Evolutionary conservation across 2,888 invertebrate genomes (phyloP).

Genomic region (Amphipoea oculea): DNA sequence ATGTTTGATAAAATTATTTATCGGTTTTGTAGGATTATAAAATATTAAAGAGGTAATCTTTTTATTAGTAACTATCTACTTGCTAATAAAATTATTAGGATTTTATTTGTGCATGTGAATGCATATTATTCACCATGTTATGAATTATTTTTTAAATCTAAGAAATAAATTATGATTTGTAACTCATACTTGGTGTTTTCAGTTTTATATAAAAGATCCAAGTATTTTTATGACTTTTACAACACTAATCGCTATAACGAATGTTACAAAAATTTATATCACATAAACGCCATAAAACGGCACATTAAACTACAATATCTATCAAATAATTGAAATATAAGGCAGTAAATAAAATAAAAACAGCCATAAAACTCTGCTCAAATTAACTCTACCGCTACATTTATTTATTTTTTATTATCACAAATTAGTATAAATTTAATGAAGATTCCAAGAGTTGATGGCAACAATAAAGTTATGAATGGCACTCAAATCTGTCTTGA

Average conservation of each 20-base stretch:
- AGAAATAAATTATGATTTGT: constrained; percentile 15
- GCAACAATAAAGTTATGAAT: constrained; percentile 83
- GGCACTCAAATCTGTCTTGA: constrained; percentile 84
- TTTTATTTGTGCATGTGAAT: neutral
- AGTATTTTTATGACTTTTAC: constrained; percentile 40
- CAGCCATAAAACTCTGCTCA: constrained; percentile 58
- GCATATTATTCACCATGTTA: neutral
- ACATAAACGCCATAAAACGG: constrained; percentile 54
- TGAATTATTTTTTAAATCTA: neutral
- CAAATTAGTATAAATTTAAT: constrained; percentile 74
- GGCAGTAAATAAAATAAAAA: constrained; percentile 59
- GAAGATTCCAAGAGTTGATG: constrained; percentile 78
- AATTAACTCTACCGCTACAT: constrained; percentile 58
- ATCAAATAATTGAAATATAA: constrained; percentile 61
- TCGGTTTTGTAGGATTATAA: neutral
- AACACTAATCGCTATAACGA: constrained; percentile 39
- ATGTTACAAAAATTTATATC: constrained; percentile 46
- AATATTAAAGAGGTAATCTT: neutral
- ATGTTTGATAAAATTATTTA: neutral
- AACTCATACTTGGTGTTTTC: constrained; percentile 19
- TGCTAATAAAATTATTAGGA: neutral
- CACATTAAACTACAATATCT: constrained; percentile 60
- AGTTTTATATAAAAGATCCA: constrained; percentile 20
- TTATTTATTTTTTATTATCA: constrained; percentile 74
- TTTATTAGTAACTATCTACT: neutral